Base-by-base conservation (phyloP, 1,140 invertebrate genomes). In the Lordiphosa mommai region DNA sequence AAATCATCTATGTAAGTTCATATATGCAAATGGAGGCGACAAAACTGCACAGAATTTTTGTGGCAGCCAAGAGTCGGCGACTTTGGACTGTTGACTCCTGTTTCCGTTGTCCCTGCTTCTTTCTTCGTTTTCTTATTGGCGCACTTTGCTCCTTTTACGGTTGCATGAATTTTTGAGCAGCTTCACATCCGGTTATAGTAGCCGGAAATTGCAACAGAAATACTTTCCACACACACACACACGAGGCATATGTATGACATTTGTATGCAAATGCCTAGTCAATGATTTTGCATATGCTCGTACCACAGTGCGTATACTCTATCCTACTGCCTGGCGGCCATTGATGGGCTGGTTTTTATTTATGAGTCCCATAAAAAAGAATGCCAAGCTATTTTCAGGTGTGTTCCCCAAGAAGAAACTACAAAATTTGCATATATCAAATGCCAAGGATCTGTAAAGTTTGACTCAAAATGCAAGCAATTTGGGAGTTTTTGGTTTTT, bases 101-200 rank as follows among this genome's bases (percentile, higher is more conserved):
- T 47, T 47, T 47, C 44, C 44, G 44, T 47, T 47, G 44, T 30
- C 44, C 27, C 32, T 47, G 44, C 16, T 33, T 12, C 40, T 47
- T 47, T 30, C n/a, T 32, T 20, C 29, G 23, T 33, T 47, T 29
- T 30, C 44, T 47, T 47, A 47, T 47, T 47, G 44, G 44, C 44
- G 44, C 29, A 47, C 44, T 47, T 47, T 47, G 44, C 44, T 47
- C 44, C 44, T 47, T 47, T 47, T 47, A 47, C 44, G 44, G 44
- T 47, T 47, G 44, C 44, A 47, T 47, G 44, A 47, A 47, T 47
- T 47, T 47, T 47, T 47, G 44, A 47, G 44, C 44, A 47, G 44
- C 44, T 47, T 47, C 29, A 47, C 44, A 32, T 47, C 44, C 44
- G 44, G 44, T 47, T 47, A 47, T 47, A 47, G 13, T 47, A 47